A percentile compares a stretch with the other conserved stretches of the same genome.
These are phyloP conservation scores for Galerucella nymphaeae DNA, from an alignment of 2,888 invertebrate species.

Conservation along the genomic window DNA sequence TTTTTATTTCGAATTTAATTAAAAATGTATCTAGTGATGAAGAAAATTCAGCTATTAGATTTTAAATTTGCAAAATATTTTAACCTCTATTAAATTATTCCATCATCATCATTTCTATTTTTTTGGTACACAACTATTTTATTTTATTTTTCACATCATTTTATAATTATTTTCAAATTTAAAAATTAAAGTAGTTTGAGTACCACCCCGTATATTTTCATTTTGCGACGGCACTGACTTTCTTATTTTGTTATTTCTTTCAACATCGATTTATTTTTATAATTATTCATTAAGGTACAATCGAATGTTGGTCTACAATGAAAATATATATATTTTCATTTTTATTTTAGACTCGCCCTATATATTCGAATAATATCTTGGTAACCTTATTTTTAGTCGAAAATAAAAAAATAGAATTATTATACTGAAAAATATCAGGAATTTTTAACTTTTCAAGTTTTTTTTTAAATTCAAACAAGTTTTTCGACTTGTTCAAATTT, in stretches of 20 bases:
- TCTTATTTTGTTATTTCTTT: conserved; percentile 44
- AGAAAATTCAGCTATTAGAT: no score
- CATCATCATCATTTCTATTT: conserved; percentile 11
- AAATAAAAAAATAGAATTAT: not conserved
- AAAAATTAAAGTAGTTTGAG: conserved; percentile 22
- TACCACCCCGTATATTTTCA: conserved; percentile 31
- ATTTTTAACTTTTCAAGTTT: no score
- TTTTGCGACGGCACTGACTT: conserved; percentile 62
- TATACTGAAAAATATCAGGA: no score
- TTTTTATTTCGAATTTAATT: no score
- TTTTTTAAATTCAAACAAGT: no score
- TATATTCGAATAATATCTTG: not conserved
- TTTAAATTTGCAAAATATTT: not conserved
- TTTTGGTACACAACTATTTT: conserved; percentile 20
- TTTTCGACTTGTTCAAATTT: no score
- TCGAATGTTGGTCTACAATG: conserved; percentile 1
- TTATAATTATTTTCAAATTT: conserved; percentile 32
- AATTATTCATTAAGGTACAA: not conserved
- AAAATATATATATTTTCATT: no score
- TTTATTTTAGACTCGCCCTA: not conserved
- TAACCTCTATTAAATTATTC: not conserved
- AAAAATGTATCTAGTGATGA: no score
- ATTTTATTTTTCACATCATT: conserved; percentile 24
- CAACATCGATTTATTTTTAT: conserved; percentile 11
- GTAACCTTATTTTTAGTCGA: not conserved